Evolutionary conservation across 2,113 vertebrate genomes (phyloP), one percentile per base, ranked within the genome.

Genomic region (Rhodinocichla rosea): DNA sequence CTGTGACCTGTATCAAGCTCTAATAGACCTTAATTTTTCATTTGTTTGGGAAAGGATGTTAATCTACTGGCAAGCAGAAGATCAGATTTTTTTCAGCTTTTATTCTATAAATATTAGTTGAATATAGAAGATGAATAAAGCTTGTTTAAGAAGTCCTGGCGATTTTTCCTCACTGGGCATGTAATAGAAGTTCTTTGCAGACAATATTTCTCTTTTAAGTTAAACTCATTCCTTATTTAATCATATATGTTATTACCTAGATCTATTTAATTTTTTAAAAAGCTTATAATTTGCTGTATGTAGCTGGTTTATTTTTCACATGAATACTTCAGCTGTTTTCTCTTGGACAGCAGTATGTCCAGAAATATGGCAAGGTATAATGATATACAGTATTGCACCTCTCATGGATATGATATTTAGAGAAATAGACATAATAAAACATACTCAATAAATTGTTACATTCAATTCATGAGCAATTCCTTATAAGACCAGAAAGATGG

Each of bases 231-330:
- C 9, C 7, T 50, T 16, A 39, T 64, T 26, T 68, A 50, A 64
- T 60, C 3, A 39, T 16, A 17, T 52, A 33, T 35, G 32, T 56
- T 64, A 42, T 52, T 89, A 56, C 18, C 13, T 86, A 44, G 45
- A 40, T 44, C 2, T 15, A 33, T 63, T 50, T 50, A 4, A 11
- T 37, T 15, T 39, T 75, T 60, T 6, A 0, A 6, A 39, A 60
- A 68, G 0, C 2, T 20, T 6, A 19, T 45, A 1, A 11, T 52
- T 71, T 86, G 4, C 49, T 60, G 4, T 3, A 35, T 26, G 1
- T 2, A 19, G 26, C 63, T 7, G 5, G 2, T 45, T 60, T 56
- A 60, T 69, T 77, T 86, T 64, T 84, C 8, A 11, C 37, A 6
- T 60, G 42, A 71, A 56, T 37, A 27, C 14, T 52, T 68, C 53